Conservation (phyloP, 2,888 invertebrate species). For the Drosophila subsilvestris region DNA sequence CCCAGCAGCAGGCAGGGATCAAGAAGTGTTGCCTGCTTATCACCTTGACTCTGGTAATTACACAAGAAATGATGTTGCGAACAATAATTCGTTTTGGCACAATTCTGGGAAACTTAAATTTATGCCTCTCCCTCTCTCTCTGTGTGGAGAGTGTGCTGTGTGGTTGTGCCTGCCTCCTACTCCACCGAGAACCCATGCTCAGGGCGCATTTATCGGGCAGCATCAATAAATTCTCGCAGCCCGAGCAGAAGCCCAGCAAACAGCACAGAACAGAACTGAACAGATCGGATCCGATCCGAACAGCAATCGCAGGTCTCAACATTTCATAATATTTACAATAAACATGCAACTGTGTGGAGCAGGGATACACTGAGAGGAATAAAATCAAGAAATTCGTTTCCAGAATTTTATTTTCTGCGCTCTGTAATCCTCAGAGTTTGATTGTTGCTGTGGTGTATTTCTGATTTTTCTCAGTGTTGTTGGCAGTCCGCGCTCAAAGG, state of each 20-base stretch:
- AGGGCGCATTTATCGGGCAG: slow-evolving; percentile 73
- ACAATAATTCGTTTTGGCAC: slow-evolving; percentile 73
- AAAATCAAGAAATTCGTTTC: no score
- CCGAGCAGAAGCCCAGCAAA: slow-evolving; percentile 23
- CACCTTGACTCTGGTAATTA: slow-evolving; percentile 62
- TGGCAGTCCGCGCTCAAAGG: slow-evolving; percentile 1
- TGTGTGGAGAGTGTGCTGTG: neutral
- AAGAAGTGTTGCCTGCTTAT: slow-evolving; percentile 61
- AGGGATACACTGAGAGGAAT: slow-evolving; percentile 8
- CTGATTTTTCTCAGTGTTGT: neutral
- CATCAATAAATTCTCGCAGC: slow-evolving; percentile 70
- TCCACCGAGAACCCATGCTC: slow-evolving; percentile 56
- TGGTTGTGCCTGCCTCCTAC: slow-evolving; percentile 11
- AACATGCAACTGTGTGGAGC: slow-evolving; percentile 75
- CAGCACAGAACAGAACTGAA: slow-evolving; percentile 27
- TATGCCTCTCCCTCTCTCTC: slow-evolving; percentile 48
- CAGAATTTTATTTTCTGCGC: no score
- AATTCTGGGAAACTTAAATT: slow-evolving; percentile 75
- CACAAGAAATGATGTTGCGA: slow-evolving; percentile 72
- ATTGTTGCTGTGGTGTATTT: neutral
- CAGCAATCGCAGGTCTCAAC: slow-evolving; percentile 71
- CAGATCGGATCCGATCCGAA: slow-evolving; percentile 34
- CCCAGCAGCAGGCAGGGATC: neutral
- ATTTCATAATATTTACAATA: slow-evolving; percentile 81
- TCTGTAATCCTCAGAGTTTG: no score